Evolutionary conservation across 2,113 vertebrate genomes (phyloP), one percentile per base, ranked within the genome.

Genomic region (Glaucidium brasilianum): DNA sequence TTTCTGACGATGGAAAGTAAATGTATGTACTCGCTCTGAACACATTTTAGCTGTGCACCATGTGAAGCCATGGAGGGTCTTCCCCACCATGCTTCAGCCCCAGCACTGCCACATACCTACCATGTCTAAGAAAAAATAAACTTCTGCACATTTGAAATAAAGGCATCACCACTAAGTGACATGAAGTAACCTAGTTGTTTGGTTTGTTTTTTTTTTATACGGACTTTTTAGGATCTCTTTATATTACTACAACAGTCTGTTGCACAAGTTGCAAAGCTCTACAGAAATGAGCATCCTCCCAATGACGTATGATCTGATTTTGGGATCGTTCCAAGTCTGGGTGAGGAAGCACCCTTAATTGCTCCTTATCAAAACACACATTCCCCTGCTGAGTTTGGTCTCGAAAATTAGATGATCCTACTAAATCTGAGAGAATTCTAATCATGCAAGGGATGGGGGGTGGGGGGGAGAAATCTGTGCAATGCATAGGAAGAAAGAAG

Each of bases 331-430:
- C 66, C 0, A 0, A 78, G 56, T 15, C 56, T 37, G 60, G 18
- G 53, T 76, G 41, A 90, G 35, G 53, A 92, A 92, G n/a, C 53
- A 94, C 63, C 50, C 45, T 34, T 75, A 88, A 85, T 11, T 55
- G 12, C 49, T 84, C 60, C 86, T 90, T 85, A 93, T 52, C 85
- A 85, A 93, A 81, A 90, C 10, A 78, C 15, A 90, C 88, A 85
- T 58, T 88, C 41, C 67, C 12, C 41, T 62, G 52, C 35, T 55
- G 62, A 58, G 75, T 34, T 55, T 30, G 43, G 66, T 72, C 29
- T 32, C 50, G 56, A 49, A 75, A 45, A 87, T 55, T 15, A 92
- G 41, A 47, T 27, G 56, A 95, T 67, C 50, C 41, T 45, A 53
- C 34, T 59, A 12, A 83, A 84, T 47, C 76, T 52, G 25, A 26